Percentiles rank a stretch among this genome's conserved stretches.
phyloP scores from a whole-genome alignment of 37 sponge, comb jelly and placozoan genomes.

The Spongilla lacustris region DNA sequence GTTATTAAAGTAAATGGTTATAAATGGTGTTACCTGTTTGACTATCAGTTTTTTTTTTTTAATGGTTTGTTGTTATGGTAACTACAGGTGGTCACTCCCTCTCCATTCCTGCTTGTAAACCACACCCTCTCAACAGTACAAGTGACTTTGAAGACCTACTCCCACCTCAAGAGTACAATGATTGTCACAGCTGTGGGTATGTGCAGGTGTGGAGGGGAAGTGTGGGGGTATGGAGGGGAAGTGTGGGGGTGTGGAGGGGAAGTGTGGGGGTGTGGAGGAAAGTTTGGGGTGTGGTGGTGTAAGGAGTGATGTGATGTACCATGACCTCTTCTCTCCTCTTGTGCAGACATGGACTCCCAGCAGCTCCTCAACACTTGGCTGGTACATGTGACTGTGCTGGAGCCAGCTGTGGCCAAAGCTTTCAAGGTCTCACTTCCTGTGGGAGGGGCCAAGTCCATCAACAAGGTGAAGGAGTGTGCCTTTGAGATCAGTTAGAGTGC shows the following conservation, averaged over 20 bases:
- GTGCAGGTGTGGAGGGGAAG: not conserved
- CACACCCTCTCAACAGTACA: slow-evolving; percentile 30
- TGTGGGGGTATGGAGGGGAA: not conserved
- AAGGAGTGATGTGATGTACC: no score
- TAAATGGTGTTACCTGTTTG: no score
- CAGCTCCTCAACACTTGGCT: slow-evolving; percentile 20
- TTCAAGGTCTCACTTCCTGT: slow-evolving; percentile 45
- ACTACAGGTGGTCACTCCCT: slow-evolving; percentile 37
- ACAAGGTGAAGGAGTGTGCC: not conserved
- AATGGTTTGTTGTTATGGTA: not conserved
- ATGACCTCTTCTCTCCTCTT: not conserved
- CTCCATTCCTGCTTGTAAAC: slow-evolving; percentile 27
- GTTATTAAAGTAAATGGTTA: slow-evolving; percentile 9
- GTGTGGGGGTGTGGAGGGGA: not conserved
- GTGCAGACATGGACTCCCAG: slow-evolving; percentile 13
- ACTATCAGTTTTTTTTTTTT: no score
- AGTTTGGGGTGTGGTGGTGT: no score
- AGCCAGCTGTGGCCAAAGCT: slow-evolving; percentile 28
- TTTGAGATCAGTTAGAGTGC: not conserved
- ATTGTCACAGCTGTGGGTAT: slow-evolving; percentile 42
- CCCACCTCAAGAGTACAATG: not conserved
- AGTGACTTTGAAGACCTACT: slow-evolving; percentile 20
- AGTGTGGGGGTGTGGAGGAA: no score
- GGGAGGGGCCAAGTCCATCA: slow-evolving; percentile 5
- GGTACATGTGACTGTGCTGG: not conserved